These are phyloP conservation scores for Chaetops frenatus DNA, from an alignment of 2,113 vertebrate genomes.

Conservation along the genomic window DNA sequence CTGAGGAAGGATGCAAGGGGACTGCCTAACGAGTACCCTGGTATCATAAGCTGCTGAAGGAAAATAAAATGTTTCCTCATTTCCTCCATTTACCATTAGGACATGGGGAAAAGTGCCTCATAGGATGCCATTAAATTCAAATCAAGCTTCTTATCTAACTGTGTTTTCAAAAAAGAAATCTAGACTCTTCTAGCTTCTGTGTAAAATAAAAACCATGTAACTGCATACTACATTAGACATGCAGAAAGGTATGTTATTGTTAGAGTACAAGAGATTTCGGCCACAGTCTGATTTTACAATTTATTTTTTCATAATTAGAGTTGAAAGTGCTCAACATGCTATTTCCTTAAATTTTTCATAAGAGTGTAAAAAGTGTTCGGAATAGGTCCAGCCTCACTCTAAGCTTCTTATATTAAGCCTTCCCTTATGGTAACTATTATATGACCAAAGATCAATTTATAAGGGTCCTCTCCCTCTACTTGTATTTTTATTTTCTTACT, in stretches of 20 bases:
- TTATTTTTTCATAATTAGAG: neutral
- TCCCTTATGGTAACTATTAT: neutral
- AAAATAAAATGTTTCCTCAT: neutral
- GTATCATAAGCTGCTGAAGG: neutral
- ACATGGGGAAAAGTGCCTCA: neutral
- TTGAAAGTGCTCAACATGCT: neutral
- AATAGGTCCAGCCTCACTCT: slow-evolving; percentile 15
- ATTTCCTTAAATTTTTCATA: slow-evolving; percentile 13
- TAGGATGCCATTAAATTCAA: neutral
- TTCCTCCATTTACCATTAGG: neutral
- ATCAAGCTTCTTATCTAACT: neutral
- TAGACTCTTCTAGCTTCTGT: neutral
- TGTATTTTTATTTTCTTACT: neutral
- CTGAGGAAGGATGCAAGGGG: neutral
- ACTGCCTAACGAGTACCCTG: neutral
- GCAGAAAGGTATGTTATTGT: neutral
- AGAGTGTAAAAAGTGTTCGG: slow-evolving; percentile 6
- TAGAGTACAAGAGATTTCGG: neutral
- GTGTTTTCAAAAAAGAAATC: neutral
- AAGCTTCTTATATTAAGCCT: neutral
- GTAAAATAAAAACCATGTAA: neutral
- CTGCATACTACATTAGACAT: neutral
- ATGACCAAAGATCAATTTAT: neutral
- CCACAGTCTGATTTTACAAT: neutral
- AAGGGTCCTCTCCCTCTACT: neutral